Base-by-base conservation (phyloP, 2,888 invertebrate genomes). In the Ophion ventricosus region DNA sequence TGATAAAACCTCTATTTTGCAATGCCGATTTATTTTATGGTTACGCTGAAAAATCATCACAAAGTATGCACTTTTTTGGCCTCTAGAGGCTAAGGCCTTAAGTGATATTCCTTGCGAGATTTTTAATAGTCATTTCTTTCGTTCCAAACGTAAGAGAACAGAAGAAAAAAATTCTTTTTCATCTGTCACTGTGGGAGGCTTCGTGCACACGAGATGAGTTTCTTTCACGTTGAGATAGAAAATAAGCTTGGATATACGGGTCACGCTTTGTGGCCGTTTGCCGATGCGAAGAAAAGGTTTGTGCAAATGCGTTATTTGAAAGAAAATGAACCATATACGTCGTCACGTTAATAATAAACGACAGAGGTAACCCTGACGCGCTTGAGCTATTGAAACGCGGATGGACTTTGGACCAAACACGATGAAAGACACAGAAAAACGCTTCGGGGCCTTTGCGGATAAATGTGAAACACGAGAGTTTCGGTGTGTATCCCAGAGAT, bases 381-480 rank as follows among this genome's bases (percentile, higher is more conserved):
- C 25, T 63, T 61, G 59, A 25, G 26, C 59, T 73, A 59, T 49
- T 4, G 1, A 49, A 14, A 17, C 49, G 49, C 25, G 43, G 40
- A 61, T 29, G 69, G 69, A 73, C 73, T 61, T 73, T 73, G 14
- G 73, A 61, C 25, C 25, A 14, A 67, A 57, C 70, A 49, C 17
- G 57, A 61, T n/a, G 73, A n/a, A n/a, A 73, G 61, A 43, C 35
- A 49, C 35, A 49, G 73, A 49, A 40, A 49, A 35, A 29, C 49
- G 72, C 72, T 80, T 40, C 10, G 25, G 64, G 54, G 40, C 23
- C 49, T 25, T 49, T 49, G 61, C 61, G 61, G 57, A 80, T 66
- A 73, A 77, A 82, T 70, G 76, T 73, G 43, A 80, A 80, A 87
- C 84, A 57, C 61, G 40, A 43, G 61, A 59, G 61, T 73, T 61